Evolutionary conservation across 1,140 invertebrate genomes (phyloP).

Genomic region (Camponotus vicinus): DNA sequence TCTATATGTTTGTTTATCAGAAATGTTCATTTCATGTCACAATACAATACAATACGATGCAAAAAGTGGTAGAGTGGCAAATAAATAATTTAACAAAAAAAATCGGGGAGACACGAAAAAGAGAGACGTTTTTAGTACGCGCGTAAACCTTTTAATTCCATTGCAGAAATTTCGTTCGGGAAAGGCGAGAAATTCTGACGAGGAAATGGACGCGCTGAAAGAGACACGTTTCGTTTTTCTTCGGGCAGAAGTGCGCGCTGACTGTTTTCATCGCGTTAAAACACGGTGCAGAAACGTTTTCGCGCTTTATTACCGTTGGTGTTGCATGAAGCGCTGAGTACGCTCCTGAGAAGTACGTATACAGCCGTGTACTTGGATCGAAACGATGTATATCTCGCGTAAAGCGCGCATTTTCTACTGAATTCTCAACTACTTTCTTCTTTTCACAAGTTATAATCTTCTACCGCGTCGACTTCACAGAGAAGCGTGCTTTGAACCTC

Average conservation of each 20-base stretch:
- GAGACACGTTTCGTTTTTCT: conserved; percentile 59
- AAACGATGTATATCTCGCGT: conserved; percentile 61
- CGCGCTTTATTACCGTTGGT: conserved; percentile 63
- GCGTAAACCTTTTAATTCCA: conserved; percentile 57
- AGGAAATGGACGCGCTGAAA: conserved; percentile 56
- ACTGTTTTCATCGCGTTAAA: conserved; percentile 60
- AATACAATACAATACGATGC: not conserved
- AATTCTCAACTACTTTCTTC: conserved; percentile 51
- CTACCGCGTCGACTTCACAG: not conserved
- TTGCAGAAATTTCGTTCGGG: conserved; percentile 52
- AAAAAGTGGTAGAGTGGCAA: not conserved
- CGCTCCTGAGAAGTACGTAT: conserved; percentile 56
- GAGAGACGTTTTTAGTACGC: conserved; percentile 5
- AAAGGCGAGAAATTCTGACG: conserved; percentile 36
- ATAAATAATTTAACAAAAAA: conserved; percentile 33
- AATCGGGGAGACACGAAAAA: conserved; percentile 20
- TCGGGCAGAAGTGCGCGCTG: conserved; percentile 17
- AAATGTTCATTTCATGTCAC: not conserved
- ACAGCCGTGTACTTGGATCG: conserved; percentile 57
- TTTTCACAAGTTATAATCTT: conserved; percentile 43
- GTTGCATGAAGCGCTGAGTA: conserved; percentile 63
- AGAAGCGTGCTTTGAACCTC: conserved; percentile 28
- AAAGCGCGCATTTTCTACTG: conserved; percentile 64
- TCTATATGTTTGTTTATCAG: not conserved
- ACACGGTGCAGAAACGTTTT: conserved; percentile 59